phyloP scores from a whole-genome alignment of 2,113 vertebrate species.

The Chroicocephalus ridibundus region DNA sequence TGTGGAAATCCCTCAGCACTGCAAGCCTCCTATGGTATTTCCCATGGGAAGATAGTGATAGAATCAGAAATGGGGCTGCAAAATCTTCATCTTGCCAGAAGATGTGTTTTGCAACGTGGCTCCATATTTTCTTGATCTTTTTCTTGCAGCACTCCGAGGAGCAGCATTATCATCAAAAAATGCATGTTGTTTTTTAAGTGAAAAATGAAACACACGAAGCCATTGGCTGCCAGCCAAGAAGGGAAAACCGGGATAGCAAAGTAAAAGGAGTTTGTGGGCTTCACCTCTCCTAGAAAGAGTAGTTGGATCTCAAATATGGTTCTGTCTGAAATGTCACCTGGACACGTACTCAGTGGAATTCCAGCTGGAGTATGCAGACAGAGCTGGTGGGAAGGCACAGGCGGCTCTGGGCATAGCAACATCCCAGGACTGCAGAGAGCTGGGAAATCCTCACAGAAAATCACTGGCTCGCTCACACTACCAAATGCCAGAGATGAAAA shows the following conservation, averaged over 20 bases:
- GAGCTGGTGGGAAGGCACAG: neutral
- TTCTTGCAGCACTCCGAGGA: neutral
- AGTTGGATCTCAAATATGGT: neutral
- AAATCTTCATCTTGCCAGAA: neutral
- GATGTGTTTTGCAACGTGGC: neutral
- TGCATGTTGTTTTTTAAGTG: neutral
- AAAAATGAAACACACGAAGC: neutral
- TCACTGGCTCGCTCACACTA: rapidly evolving
- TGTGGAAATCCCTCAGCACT: neutral
- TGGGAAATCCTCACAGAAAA: neutral
- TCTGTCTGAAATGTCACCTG: neutral
- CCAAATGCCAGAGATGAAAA: neutral
- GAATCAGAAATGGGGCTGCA: neutral
- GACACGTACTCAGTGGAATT: neutral
- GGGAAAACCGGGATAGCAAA: neutral
- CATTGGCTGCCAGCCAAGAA: neutral
- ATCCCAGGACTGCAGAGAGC: neutral
- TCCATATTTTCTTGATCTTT: neutral
- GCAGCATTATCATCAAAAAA: neutral
- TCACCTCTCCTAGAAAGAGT: neutral
- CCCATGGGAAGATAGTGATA: neutral
- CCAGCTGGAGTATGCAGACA: neutral
- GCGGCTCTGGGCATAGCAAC: neutral
- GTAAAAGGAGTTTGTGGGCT: neutral
- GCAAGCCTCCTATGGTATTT: neutral